phyloP scores from a whole-genome alignment of 2,888 invertebrate species.

The Ceraclea dissimilis region DNA sequence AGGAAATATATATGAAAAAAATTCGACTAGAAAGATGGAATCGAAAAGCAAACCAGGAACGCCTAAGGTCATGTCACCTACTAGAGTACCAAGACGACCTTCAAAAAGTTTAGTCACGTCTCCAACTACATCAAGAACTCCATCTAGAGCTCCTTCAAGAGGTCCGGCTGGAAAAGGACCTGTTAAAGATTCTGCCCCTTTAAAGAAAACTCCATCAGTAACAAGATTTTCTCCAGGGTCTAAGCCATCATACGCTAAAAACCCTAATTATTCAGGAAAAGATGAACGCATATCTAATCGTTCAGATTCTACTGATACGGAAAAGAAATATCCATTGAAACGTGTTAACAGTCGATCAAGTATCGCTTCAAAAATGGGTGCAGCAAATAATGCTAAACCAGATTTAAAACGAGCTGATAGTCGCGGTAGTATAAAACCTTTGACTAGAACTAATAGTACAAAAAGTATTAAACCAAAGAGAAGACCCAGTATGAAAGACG shows the following conservation, averaged over 20 bases:
- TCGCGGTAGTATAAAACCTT: slow-evolving; percentile 35
- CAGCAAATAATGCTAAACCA: slow-evolving; percentile 14
- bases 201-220: slow-evolving; percentile 11
- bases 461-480: slow-evolving; percentile 32
- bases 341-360: slow-evolving; percentile 22
- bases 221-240: slow-evolving; percentile 7
- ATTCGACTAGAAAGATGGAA: slow-evolving; percentile 1
- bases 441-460: slow-evolving; percentile 39
- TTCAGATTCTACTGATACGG: slow-evolving; percentile 15
- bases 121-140: slow-evolving; percentile 18
- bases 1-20: slow-evolving; percentile 2
- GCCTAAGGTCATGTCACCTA: slow-evolving; percentile 31
- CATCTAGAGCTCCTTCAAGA: slow-evolving; percentile 17
- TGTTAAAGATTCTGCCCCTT: slow-evolving; percentile 38
- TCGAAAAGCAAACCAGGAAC: slow-evolving; percentile 28
- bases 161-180: slow-evolving; percentile 35
- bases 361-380: slow-evolving; percentile 17
- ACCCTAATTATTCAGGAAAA: slow-evolving; percentile 5
- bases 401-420: slow-evolving; percentile 32
- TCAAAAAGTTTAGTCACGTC: slow-evolving; percentile 27
- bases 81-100: slow-evolving; percentile 31
- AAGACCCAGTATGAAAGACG: slow-evolving; percentile 23
- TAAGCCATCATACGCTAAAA: slow-evolving; percentile 11
- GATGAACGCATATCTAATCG: slow-evolving; percentile 4
- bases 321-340: slow-evolving; percentile 15